phyloP scores from a whole-genome alignment of 2,888 invertebrate species.

The Mesochorus sp. region DNA sequence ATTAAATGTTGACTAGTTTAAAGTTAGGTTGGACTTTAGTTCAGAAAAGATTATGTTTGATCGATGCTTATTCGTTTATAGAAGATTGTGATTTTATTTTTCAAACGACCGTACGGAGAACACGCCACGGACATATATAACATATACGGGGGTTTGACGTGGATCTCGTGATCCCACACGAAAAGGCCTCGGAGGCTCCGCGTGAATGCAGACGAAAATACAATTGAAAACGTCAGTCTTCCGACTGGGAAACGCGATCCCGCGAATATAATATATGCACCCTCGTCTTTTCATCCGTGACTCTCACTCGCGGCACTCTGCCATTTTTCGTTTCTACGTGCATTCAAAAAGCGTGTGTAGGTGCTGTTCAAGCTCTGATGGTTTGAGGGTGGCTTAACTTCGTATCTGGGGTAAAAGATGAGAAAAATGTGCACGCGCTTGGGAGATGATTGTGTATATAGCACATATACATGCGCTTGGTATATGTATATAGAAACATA shows the following conservation, averaged over 20 bases:
- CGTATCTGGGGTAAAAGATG: slow-evolving; percentile 42
- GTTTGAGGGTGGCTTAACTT: slow-evolving; percentile 34
- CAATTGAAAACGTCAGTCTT: slow-evolving; percentile 30
- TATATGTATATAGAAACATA: neutral
- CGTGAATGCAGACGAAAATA: slow-evolving; percentile 34
- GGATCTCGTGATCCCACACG: neutral
- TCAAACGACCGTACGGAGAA: neutral
- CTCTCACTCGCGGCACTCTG: slow-evolving; percentile 4
- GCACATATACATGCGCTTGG: neutral
- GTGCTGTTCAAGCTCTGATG: slow-evolving; percentile 9
- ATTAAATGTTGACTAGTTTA: neutral
- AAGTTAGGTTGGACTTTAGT: neutral
- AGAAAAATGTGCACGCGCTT: slow-evolving; percentile 36
- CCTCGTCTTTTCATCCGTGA: slow-evolving; percentile 22
- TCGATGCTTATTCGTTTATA: neutral
- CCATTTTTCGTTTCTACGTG: slow-evolving; percentile 27
- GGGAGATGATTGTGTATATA: slow-evolving; percentile 26
- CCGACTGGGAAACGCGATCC: slow-evolving; percentile 3
- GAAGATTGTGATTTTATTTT: neutral
- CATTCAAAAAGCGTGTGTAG: neutral
- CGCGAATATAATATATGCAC: slow-evolving; percentile 35
- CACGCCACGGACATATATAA: neutral
- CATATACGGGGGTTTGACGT: neutral
- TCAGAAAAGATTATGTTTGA: neutral
- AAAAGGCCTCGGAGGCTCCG: neutral